Evolutionary conservation across 2,113 vertebrate species (phyloP).

Genomic region (Chitala chitala): DNA sequence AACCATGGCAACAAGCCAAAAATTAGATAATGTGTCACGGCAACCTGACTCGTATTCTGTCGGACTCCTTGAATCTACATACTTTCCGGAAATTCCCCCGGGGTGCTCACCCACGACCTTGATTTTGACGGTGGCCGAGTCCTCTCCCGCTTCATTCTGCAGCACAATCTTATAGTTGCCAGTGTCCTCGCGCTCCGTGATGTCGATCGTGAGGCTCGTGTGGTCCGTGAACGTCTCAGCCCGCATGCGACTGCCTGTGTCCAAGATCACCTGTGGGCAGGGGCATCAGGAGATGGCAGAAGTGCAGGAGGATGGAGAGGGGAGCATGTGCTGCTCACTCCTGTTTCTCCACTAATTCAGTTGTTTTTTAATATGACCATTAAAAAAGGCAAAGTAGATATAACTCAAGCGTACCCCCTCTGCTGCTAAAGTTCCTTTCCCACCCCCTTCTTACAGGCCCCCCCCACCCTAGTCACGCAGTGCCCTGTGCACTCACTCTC

Average conservation of each 20-base stretch:
- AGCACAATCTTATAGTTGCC: conserved; percentile 86
- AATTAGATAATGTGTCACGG: too few relatives aligned
- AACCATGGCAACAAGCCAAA: not conserved
- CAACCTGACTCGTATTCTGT: not conserved
- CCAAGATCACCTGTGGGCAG: conserved; percentile 72
- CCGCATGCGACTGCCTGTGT: conserved; percentile 75
- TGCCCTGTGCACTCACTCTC: conserved; percentile 63
- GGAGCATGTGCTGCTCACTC: too few relatives aligned
- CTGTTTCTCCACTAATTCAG: too few relatives aligned
- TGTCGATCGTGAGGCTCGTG: conserved; percentile 85
- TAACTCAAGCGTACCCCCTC: not conserved
- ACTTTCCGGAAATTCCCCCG: conserved; percentile 10
- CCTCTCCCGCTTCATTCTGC: conserved; percentile 95
- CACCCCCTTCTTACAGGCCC: not conserved
- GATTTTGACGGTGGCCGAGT: conserved; percentile 78
- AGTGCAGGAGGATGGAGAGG: too few relatives aligned
- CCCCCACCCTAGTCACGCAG: not conserved
- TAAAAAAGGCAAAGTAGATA: not conserved
- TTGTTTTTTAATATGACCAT: not conserved
- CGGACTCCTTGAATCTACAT: not conserved
- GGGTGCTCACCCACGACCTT: conserved; percentile 83
- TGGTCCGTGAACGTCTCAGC: conserved; percentile 84
- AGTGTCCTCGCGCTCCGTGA: conserved; percentile 83
- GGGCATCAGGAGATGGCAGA: too few relatives aligned
- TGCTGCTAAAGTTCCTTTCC: not conserved